phyloP scores from a whole-genome alignment of 2,113 vertebrate species.

The Lagopus leucura region DNA sequence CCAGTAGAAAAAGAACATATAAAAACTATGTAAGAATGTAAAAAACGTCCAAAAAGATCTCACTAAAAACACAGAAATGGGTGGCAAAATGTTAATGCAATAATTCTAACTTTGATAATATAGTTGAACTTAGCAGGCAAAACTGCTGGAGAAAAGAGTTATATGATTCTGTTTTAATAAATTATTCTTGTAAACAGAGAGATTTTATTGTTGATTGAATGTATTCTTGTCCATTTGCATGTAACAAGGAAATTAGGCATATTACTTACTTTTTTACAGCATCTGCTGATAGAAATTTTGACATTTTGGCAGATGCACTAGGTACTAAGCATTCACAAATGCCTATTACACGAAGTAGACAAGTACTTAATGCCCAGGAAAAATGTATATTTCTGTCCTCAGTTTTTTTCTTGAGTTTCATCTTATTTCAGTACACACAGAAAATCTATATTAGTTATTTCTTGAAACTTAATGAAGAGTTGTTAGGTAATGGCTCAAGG shows the following conservation, averaged over 20 bases:
- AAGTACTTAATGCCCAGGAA: not conserved
- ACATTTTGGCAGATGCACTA: not conserved
- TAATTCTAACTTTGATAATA: not conserved
- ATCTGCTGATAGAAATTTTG: not conserved
- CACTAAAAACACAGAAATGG: not conserved
- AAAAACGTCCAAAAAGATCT: not conserved
- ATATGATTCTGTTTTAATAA: not conserved
- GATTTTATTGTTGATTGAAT: not conserved
- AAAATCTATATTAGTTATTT: not conserved
- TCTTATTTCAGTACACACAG: not conserved
- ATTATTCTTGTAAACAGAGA: not conserved
- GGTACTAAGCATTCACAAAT: not conserved
- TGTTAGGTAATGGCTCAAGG: not conserved
- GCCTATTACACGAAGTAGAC: not conserved
- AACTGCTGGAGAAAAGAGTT: not conserved
- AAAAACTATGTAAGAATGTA: not conserved
- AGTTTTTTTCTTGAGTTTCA: not conserved
- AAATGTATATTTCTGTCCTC: not conserved
- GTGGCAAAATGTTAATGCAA: not conserved
- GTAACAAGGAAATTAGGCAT: not conserved
- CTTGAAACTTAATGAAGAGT: not conserved
- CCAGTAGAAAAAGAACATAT: not conserved
- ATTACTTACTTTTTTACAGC: not conserved
- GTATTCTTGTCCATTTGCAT: not conserved
- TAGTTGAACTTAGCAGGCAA: not conserved